Evolutionary conservation across 2,888 invertebrate genomes (phyloP), one percentile per base, ranked within the genome.

Genomic region (Synanthedon formicaeformis): DNA sequence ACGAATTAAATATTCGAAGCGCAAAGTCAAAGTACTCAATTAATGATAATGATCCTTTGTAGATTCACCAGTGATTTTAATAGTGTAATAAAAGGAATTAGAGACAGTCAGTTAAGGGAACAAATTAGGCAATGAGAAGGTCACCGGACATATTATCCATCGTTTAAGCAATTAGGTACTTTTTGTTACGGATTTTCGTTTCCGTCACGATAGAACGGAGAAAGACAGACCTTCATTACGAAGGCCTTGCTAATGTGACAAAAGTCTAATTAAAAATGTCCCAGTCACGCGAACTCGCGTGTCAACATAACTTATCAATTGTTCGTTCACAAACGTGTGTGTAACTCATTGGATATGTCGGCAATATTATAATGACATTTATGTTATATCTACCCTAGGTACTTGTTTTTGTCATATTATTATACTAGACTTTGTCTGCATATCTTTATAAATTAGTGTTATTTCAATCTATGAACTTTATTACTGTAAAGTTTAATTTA

Each of bases 261-360:
- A 66, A 67, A 63, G 55, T 54, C 55, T 67, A 67, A 69, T 69
- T 71, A 67, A 66, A 67, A 62, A 64, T 58, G 52, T 55, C 52
- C 53, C 56, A 56, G 63, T 61, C 73, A 74, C 71, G 73, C 58
- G 52, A 70, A 55, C 50, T 73, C 52, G 73, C 74, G 71, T 74
- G 73, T 53, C 56, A 48, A 13, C n/a, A 34, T 23, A 8, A 50
- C 53, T 50, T 52, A 52, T 56, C 55, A 55, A 51, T 56, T 51
- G 54, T 60, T 61, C 60, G 57, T 55, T 45, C 45, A 14, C 45
- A 14, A 45, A 56, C 53, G 59, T 55, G 54, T 59, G 55, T 12
- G n/a, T 45, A 50, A 51, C 51, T 52, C 45, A 50, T 50, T 53
- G 50, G 50, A 51, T 50, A 45, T 41, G 40, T 52, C 45, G 13